phyloP scores from a whole-genome alignment of 2,113 vertebrate species.

The Lepisosteus osseus region DNA sequence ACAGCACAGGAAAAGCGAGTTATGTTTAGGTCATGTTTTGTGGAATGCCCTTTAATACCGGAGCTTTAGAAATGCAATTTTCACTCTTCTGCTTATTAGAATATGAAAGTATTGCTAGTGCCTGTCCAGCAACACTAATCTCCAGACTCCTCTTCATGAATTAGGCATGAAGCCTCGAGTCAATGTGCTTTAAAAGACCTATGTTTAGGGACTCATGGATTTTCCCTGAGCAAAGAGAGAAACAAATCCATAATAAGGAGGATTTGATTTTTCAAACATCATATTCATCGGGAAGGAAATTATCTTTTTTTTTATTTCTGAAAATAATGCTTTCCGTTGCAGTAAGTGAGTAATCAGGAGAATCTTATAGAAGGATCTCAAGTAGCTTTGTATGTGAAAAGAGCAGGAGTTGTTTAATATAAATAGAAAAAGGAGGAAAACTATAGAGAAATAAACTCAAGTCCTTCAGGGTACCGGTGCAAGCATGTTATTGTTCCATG shows the following conservation, averaged over 20 bases:
- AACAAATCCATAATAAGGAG: constrained; percentile 81
- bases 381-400: background rate
- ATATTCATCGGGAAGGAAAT: constrained; percentile 51
- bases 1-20: constrained; percentile 80
- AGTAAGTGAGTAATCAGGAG: background rate
- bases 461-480: background rate
- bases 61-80: constrained; percentile 98
- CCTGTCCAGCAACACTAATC: constrained; percentile 77
- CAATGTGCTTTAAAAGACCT: constrained; percentile 80
- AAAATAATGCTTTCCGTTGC: constrained; percentile 53
- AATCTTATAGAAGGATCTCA: background rate
- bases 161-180: constrained; percentile 90
- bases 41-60: constrained; percentile 91
- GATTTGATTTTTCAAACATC: constrained; percentile 80
- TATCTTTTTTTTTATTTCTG: constrained; percentile 38
- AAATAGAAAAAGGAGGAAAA: background rate
- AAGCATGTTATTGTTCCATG: too few species aligned
- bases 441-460: background rate
- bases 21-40: constrained; percentile 89
- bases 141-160: constrained; percentile 84
- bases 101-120: constrained; percentile 96
- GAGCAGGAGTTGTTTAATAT: background rate
- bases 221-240: constrained; percentile 79
- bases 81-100: constrained; percentile 94
- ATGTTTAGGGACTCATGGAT: constrained; percentile 83